Conservation (phyloP, 2,888 invertebrate genomes). For the Diarsia brunnea region DNA sequence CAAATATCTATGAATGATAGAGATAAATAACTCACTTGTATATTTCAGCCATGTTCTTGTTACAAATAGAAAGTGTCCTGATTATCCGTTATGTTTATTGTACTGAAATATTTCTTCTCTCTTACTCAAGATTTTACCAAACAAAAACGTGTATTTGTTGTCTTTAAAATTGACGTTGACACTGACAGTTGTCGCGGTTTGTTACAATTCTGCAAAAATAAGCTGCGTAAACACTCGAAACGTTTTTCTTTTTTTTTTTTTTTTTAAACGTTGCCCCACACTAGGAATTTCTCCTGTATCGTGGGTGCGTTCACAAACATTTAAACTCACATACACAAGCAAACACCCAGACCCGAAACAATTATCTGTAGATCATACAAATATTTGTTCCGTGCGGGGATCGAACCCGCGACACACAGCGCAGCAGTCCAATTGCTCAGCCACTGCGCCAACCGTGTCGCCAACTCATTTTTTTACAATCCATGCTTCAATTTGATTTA, state of each 20-base stretch:
- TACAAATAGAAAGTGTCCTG: neutral
- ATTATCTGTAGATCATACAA: no score
- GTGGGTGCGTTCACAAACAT: no score
- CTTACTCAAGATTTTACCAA: neutral
- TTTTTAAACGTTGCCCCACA: no score
- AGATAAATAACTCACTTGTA: slow-evolving; percentile 77
- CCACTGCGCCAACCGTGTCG: no score
- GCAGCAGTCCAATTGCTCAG: no score
- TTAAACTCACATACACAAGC: no score
- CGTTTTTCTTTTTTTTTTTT: neutral
- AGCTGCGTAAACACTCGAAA: neutral
- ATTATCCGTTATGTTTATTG: neutral
- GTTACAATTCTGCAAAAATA: slow-evolving; percentile 1
- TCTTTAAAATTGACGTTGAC: slow-evolving; percentile 10
- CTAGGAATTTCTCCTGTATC: no score
- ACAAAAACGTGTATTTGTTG: slow-evolving; percentile 27
- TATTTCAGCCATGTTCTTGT: slow-evolving; percentile 80
- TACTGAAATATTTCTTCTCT: neutral
- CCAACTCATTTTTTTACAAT: no score
- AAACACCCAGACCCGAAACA: no score
- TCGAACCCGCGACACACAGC: no score
- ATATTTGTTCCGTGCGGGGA: no score
- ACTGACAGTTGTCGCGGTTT: slow-evolving; percentile 9
- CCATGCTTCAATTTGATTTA: neutral
- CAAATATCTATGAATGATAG: neutral